Conservation (phyloP, 2,888 invertebrate genomes). For the Epinotia demarniana region DNA sequence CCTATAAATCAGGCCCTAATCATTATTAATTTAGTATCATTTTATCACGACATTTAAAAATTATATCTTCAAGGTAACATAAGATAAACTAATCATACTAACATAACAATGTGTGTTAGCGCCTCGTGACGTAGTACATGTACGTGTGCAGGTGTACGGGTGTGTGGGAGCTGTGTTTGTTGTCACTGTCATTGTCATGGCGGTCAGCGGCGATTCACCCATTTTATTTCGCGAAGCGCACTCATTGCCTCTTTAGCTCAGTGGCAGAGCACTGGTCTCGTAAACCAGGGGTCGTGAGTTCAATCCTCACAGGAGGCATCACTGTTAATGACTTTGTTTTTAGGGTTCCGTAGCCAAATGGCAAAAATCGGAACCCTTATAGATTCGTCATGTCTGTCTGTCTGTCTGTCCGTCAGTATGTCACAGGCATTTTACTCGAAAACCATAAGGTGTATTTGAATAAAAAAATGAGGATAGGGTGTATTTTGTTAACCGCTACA, state of each 20-base stretch:
- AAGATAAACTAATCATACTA: conserved; percentile 1
- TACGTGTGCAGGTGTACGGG: background rate
- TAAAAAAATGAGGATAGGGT: too few relatives aligned
- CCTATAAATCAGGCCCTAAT: background rate
- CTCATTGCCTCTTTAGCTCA: conserved; percentile 88
- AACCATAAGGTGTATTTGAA: too few relatives aligned
- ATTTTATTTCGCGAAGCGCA: conserved; percentile 6
- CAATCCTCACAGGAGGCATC: conserved; percentile 90
- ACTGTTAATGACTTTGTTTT: background rate
- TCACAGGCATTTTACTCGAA: too few relatives aligned
- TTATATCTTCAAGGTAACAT: background rate
- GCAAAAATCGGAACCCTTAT: too few relatives aligned
- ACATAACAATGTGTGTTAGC: background rate
- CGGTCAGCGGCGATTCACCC: background rate
- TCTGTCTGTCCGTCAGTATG: too few relatives aligned
- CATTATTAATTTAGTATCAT: background rate
- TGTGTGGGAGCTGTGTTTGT: background rate
- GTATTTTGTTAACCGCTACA: too few relatives aligned
- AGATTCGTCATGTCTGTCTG: too few relatives aligned
- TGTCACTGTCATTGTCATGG: background rate
- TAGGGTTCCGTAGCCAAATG: too few relatives aligned
- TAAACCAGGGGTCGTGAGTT: conserved; percentile 92
- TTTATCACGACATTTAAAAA: background rate
- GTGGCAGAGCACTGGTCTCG: conserved; percentile 92
- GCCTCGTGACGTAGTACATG: background rate